Percentiles rank a stretch among this genome's conserved stretches.
These are phyloP conservation scores for Augiades crinisus DNA, from an alignment of 2,888 invertebrate species.

Conservation along the genomic window DNA sequence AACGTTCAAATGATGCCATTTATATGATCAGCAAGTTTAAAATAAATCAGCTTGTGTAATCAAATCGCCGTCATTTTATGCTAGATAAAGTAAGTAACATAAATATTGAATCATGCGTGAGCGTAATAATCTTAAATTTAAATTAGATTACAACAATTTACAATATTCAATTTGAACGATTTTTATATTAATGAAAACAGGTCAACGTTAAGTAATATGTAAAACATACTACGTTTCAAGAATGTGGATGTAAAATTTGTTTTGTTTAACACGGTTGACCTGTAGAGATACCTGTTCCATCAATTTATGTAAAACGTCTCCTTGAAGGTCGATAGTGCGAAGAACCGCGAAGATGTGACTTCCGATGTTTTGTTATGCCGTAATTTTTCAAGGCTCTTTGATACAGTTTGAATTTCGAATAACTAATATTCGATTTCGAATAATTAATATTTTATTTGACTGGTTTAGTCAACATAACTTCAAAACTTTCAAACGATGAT, in stretches of 20 bases:
- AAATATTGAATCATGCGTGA: no score
- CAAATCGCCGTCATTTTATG: no score
- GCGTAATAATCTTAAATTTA: constrained; percentile 5
- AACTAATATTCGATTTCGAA: no score
- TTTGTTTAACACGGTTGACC: constrained; percentile 8
- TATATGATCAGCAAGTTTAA: no score
- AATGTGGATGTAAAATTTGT: constrained; percentile 2
- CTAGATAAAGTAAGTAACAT: no score
- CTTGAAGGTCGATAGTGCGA: constrained; percentile 57
- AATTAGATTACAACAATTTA: background rate
- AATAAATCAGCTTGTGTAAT: no score
- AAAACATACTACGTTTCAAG: background rate
- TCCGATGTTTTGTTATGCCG: constrained; percentile 39
- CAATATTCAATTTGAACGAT: background rate
- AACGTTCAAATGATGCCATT: background rate
- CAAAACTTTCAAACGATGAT: background rate
- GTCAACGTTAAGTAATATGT: background rate
- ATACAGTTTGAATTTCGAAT: background rate
- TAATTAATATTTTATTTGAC: no score
- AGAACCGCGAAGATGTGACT: constrained; percentile 46
- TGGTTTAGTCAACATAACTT: no score
- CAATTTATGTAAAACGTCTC: constrained; percentile 53
- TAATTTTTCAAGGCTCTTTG: background rate
- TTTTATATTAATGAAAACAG: background rate
- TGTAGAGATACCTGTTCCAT: constrained; percentile 44